Evolutionary conservation across 2,113 vertebrate species (phyloP).

Genomic region (Chaetura pelagica): DNA sequence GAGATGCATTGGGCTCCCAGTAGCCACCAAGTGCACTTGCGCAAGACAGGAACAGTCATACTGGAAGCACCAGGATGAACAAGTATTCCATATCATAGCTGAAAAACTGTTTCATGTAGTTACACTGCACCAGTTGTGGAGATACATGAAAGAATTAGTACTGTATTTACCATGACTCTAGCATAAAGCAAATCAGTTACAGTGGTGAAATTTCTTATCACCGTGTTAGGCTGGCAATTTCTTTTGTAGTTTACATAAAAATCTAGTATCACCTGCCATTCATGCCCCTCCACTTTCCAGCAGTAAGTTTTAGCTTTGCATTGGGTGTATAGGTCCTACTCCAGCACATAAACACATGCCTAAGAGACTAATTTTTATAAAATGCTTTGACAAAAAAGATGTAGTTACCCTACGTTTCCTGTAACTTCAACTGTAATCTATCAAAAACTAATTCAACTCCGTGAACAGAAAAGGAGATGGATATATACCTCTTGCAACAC

Average conservation of each 20-base stretch:
- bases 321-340: neutral
- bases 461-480: neutral
- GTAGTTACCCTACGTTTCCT: neutral
- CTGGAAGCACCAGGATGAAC: neutral
- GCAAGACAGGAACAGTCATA: neutral
- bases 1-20: neutral
- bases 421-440: neutral
- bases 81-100: rapidly evolving
- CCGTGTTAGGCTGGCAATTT: neutral
- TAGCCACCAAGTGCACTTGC: neutral
- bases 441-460: neutral
- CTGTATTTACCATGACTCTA: neutral
- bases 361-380: neutral
- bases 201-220: neutral
- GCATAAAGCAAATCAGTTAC: neutral
- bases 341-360: neutral
- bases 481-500: neutral
- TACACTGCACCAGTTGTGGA: neutral
- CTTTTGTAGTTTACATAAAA: neutral
- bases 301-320: neutral
- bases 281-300: neutral
- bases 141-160: too few relatives aligned
- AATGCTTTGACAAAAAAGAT: neutral
- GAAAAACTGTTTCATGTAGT: neutral
- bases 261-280: neutral